These are phyloP conservation scores for Eubasilissa regina DNA, from an alignment of 1,140 invertebrate genomes.

Conservation along the genomic window DNA sequence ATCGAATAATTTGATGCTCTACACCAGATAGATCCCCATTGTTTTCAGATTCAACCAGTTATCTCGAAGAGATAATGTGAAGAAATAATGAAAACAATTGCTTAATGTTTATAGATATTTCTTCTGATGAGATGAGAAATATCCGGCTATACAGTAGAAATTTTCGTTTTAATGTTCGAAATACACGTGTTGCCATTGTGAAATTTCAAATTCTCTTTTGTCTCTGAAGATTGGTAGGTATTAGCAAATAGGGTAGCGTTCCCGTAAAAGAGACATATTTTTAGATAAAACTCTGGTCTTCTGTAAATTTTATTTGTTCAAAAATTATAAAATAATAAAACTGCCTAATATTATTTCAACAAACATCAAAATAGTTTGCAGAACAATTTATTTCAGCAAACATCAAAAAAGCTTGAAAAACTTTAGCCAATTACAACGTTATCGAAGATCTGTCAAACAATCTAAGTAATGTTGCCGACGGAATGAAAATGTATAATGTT, in stretches of 20 bases:
- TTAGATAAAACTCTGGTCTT: no score
- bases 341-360: no score
- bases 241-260: neutral
- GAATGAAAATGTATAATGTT: no score
- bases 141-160: neutral
- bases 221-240: neutral
- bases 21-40: neutral
- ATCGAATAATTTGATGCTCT: neutral
- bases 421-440: no score
- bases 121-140: neutral
- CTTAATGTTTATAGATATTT: neutral
- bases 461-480: no score
- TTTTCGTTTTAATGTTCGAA: neutral
- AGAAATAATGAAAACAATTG: slow-evolving; percentile 13
- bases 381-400: no score
- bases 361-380: no score
- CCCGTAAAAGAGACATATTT: no score
- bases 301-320: no score
- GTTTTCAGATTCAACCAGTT: neutral
- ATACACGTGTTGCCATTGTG: slow-evolving; percentile 5
- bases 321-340: no score
- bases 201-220: slow-evolving; percentile 4
- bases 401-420: no score
- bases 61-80: neutral
- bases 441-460: no score